A percentile compares a stretch with the other conserved stretches of the same genome.
phyloP scores from a whole-genome alignment of 2,113 vertebrate genomes.

The Dunckerocampus dactyliophorus region DNA sequence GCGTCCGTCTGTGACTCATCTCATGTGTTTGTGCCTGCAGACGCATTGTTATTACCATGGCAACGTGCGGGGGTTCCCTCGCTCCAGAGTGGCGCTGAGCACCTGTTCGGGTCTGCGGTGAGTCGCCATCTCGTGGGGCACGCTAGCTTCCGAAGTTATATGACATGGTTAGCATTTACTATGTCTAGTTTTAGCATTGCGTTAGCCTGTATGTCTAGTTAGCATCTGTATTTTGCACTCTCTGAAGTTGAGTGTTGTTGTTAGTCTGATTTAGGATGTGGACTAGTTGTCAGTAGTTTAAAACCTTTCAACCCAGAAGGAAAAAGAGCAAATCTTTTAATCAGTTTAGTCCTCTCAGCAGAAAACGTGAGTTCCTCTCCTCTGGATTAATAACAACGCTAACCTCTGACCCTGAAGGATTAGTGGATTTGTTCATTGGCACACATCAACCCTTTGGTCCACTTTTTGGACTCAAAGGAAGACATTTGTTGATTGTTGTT shows the following conservation, averaged over 20 bases:
- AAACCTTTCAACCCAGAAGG: too few relatives aligned
- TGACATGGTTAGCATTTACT: neutral
- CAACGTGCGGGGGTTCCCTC: conserved; percentile 48
- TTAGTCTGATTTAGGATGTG: too few relatives aligned
- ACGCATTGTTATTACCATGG: conserved; percentile 85
- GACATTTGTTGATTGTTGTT: neutral
- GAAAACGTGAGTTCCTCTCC: neutral
- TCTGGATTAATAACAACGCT: conserved; percentile 10
- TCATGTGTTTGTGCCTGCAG: conserved; percentile 53
- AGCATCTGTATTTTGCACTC: too few relatives aligned
- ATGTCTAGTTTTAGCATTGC: too few relatives aligned
- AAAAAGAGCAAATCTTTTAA: too few relatives aligned
- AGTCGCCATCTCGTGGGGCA: conserved; percentile 1
- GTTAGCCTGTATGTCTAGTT: too few relatives aligned
- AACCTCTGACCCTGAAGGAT: conserved; percentile 28
- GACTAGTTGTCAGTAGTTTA: too few relatives aligned
- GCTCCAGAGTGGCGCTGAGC: conserved; percentile 81
- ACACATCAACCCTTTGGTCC: too few relatives aligned
- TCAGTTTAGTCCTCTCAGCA: conserved; percentile 16
- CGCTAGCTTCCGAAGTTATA: too few relatives aligned
- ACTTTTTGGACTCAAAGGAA: neutral
- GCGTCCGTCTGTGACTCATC: neutral
- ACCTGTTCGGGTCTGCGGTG: conserved; percentile 85
- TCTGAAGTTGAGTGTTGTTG: too few relatives aligned
- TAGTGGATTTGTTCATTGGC: neutral